A percentile compares a stretch with the other conserved stretches of the same genome.
phyloP scores from a whole-genome alignment of 1,140 invertebrate species.

The Idris sp. region DNA sequence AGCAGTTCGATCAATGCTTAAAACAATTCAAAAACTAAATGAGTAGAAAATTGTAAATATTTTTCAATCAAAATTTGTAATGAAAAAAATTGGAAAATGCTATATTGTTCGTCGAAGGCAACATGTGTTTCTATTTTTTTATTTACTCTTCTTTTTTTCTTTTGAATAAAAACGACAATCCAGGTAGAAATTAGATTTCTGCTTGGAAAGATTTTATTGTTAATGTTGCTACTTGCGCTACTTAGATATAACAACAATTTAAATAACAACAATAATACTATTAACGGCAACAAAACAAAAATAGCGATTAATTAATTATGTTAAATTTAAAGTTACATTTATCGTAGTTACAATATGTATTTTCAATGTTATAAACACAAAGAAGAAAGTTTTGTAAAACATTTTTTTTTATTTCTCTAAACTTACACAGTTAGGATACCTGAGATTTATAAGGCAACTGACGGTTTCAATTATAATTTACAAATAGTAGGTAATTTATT shows the following conservation, averaged over 20 bases:
- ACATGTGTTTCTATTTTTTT: conserved; percentile 6
- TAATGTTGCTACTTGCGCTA: conserved; percentile 18
- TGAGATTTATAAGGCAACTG: conserved; percentile 56
- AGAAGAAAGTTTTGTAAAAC: too few relatives aligned
- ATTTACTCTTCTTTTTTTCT: too few relatives aligned
- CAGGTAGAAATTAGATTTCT: too few relatives aligned
- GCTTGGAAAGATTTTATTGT: too few relatives aligned
- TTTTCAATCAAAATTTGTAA: conserved; percentile 6
- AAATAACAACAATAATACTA: conserved; percentile 63
- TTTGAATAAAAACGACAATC: too few relatives aligned
- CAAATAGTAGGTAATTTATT: neutral
- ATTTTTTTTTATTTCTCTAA: conserved; percentile 13
- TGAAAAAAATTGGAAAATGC: conserved; percentile 6
- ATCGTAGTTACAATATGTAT: too few relatives aligned
- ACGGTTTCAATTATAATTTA: conserved; percentile 12
- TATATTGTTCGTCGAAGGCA: conserved; percentile 15
- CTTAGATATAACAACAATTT: conserved; percentile 45
- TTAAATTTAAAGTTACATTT: conserved; percentile 18
- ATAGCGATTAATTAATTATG: conserved; percentile 33
- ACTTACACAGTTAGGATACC: conserved; percentile 40
- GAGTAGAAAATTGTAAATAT: conserved; percentile 16
- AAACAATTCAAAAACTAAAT: conserved; percentile 3
- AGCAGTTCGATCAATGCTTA: neutral
- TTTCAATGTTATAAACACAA: too few relatives aligned
- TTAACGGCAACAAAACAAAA: conserved; percentile 58